Evolutionary conservation across 2,113 vertebrate species (phyloP), one percentile per base, ranked within the genome.

Genomic region (Pomatorhinus ruficollis): DNA sequence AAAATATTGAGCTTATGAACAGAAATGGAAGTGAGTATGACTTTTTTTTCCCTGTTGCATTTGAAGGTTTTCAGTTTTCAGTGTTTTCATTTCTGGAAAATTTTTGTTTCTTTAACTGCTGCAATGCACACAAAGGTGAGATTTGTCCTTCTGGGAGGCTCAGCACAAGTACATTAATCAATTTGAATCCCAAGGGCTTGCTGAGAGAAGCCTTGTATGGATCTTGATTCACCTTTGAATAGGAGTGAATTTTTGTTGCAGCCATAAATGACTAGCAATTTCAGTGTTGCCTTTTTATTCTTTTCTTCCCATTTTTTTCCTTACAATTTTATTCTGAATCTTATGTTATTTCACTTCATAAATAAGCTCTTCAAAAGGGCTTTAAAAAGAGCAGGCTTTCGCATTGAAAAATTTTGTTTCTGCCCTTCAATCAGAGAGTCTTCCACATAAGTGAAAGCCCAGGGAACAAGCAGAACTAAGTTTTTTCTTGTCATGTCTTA

Each of bases 61-160:
- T 88, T 71, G 56, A 66, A 33, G 23, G 14, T 21, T 87, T 95
- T 86, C 53, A 35, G 13, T 70, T 44, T 49, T 52, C 16, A 23
- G 0, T 30, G 23, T 66, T 84, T 84, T 93, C 12, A 37, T 15
- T 81, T 81, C 25, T 64, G 88, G 40, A 6, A 40, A n/a, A 5
- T 53, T 74, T 89, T 83, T 93, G 47, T 89, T 94, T 74, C 45
- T 60, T 71, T 49, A 69, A 47, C 33, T 40, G 27, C 79, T 92
- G 17, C 53, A 64, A 5, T 11, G 61, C 20, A 60, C 1, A 5
- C 5, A 54, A 71, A 80, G 52, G 35, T 88, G 75, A 90, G n/a
- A n/a, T 61, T 90, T 92, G 63, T 23, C 57, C 50, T 90, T 90
- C 54, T 86, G 63, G 27, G 66, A 74, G 86, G 28, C 40, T 76